Conservation (phyloP, 2,888 invertebrate genomes). For the Himalopsyche tibetana region DNA sequence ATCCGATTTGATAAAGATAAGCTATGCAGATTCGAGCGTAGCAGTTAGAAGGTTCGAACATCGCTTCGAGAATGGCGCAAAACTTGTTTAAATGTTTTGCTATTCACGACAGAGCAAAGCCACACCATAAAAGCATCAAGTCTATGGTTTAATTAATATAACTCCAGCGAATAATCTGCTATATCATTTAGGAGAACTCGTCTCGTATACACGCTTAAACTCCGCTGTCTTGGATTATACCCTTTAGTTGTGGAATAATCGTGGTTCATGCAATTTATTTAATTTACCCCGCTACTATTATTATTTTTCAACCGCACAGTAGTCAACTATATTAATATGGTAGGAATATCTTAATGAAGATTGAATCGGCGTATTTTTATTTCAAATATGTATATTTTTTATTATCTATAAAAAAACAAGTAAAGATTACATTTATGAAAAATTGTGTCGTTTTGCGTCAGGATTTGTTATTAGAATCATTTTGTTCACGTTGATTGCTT, state of each 20-base stretch:
- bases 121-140: not conserved
- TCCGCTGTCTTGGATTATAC: not conserved
- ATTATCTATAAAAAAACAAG: no score
- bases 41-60: not conserved
- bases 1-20: constrained; percentile 17
- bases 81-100: constrained; percentile 12
- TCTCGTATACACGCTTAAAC: not conserved
- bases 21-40: not conserved
- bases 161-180: not conserved
- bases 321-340: no score
- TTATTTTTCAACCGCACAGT: constrained; percentile 6
- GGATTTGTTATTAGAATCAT: no score
- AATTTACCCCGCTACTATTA: not conserved
- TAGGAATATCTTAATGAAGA: no score
- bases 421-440: no score
- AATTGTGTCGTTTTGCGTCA: no score
- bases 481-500: no score
- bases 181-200: not conserved
- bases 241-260: constrained; percentile 6
- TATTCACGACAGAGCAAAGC: constrained; percentile 6
- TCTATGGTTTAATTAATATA: constrained; percentile 13
- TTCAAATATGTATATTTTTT: no score
- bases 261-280: not conserved
- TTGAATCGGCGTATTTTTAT: no score
- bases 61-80: not conserved